Conservation (phyloP, 2,113 vertebrate genomes). For the Typhlomys cinereus region DNA sequence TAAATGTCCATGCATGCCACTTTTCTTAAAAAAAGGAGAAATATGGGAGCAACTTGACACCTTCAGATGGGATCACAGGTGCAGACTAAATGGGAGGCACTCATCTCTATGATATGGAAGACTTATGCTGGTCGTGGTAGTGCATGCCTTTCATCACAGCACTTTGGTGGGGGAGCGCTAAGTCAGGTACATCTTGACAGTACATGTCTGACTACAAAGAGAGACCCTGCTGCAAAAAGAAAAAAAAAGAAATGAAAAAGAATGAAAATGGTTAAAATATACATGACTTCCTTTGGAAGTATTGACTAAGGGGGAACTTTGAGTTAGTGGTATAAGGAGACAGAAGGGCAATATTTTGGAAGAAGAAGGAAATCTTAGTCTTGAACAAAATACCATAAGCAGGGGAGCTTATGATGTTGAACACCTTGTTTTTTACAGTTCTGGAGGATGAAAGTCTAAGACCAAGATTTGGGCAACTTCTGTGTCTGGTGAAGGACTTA, state of each 20-base stretch:
- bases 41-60: neutral
- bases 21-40: neutral
- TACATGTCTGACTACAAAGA: neutral
- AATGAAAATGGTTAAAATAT: neutral
- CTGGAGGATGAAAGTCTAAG: neutral
- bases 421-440: neutral
- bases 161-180: neutral
- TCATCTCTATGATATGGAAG: neutral
- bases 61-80: neutral
- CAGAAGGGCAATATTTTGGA: neutral
- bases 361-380: neutral
- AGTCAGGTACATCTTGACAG: neutral
- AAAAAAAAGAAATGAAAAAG: neutral
- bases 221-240: neutral
- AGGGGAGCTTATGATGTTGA: neutral
- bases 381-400: neutral
- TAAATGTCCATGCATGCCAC: neutral
- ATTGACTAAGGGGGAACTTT: neutral
- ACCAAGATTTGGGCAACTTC: neutral
- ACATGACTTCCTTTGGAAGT: neutral
- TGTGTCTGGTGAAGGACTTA: neutral
- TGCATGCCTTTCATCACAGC: neutral
- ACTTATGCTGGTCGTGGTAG: no score
- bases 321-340: neutral
- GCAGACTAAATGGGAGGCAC: neutral